Base-by-base conservation (phyloP, 2,797 vertebrate species). In the Sus cebifrons region DNA sequence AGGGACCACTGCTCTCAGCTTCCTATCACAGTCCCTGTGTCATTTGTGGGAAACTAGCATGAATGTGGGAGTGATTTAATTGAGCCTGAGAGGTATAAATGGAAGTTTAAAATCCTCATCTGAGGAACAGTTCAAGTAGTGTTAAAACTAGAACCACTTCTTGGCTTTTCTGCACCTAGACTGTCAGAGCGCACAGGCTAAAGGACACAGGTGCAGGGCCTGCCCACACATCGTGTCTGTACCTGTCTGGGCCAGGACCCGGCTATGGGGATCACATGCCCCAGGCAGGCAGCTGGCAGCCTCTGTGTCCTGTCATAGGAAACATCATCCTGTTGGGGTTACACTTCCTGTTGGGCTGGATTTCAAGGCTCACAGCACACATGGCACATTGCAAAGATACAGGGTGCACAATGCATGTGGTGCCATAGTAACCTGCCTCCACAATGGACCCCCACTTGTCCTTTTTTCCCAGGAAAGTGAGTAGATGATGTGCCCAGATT, bases 371-470 rank as follows among this genome's bases (percentile, higher is more conserved):
- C 64, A n/a, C 23, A 16, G 14, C 12, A 23, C 6, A 11, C 6
- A 15, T 73, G 58, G 17, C 20, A 1, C 1, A 16, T 11, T 3
- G 6, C 32, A 6, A 25, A 44, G 15, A 12, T 29, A 44, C 0
- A 2, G 21, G 8, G 1, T 20, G 25, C 32, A 32, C 10, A 1
- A 8, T 2, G 2, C 3, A 3, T 3, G 1, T 1, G 4, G 5
- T 7, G 11, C 36, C 36, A 23, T 32, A 17, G 4, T 17, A 10
- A 27, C 2, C 54, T 58, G 12, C 27, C 27, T 21, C 1, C 2
- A 0, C 68, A 89, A 60, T 21, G 5, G 44, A 23, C 3, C 1
- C 6, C 21, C 15, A 1, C 21, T 54, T 3, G 52, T 52, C 36
- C n/a, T 65, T 40, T 78, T n/a, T 10, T 86, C 44, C 16, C 9